These are phyloP conservation scores for Holotrichia oblita DNA, from an alignment of 1,140 invertebrate genomes.

Conservation along the genomic window DNA sequence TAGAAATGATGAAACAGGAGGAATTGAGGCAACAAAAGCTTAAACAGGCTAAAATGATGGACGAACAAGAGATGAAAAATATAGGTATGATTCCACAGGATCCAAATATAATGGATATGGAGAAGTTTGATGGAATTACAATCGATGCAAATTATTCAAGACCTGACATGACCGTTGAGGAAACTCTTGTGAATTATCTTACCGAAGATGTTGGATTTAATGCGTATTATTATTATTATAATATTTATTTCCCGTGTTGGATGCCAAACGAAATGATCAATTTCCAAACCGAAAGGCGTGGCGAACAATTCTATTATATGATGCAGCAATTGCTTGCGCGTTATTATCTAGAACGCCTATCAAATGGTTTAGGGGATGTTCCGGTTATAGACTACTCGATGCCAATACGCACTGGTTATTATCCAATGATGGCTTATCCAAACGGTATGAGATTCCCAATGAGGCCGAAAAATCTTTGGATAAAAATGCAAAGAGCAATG, in stretches of 20 bases:
- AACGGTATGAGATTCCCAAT: constrained; percentile 73
- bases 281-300: constrained; percentile 65
- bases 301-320: constrained; percentile 70
- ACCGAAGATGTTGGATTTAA: constrained; percentile 76
- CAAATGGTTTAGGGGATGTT: constrained; percentile 70
- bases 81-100: not conserved
- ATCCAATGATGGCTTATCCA: constrained; percentile 70
- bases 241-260: constrained; percentile 72
- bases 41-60: not conserved
- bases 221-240: constrained; percentile 70
- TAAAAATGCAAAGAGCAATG: not conserved
- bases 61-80: not conserved
- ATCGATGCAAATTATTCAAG: constrained; percentile 60
- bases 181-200: constrained; percentile 71
- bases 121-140: constrained; percentile 37
- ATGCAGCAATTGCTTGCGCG: constrained; percentile 71
- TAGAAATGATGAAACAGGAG: not conserved
- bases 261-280: constrained; percentile 66
- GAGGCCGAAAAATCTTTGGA: constrained; percentile 61
- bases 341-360: constrained; percentile 75
- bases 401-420: constrained; percentile 70
- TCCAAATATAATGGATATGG: not conserved
- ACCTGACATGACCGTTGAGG: constrained; percentile 52
- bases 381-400: constrained; percentile 66
- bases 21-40: not conserved